Conservation (phyloP, 2,888 invertebrate genomes). For the Ariolimax columbianus region DNA sequence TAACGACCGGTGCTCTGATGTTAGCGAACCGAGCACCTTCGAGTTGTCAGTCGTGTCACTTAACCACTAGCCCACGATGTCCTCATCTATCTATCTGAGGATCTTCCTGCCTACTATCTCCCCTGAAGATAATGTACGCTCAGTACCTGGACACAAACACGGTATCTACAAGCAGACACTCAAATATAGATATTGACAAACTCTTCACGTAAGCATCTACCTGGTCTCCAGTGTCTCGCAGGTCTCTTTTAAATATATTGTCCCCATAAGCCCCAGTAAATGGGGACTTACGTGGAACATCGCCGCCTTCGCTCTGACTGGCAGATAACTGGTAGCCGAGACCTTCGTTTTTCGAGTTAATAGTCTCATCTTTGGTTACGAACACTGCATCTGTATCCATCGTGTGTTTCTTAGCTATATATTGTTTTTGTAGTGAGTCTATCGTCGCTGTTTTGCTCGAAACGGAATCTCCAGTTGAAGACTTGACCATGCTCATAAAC, state of each 20-base stretch:
- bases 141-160: too few species aligned
- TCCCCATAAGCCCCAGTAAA: background rate
- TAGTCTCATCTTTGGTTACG: background rate
- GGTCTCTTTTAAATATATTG: background rate
- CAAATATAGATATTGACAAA: background rate
- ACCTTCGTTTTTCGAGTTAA: background rate
- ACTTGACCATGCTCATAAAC: background rate
- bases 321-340: background rate
- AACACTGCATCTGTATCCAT: background rate
- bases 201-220: background rate
- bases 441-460: background rate
- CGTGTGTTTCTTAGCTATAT: background rate
- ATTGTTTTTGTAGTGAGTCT: slow-evolving; percentile 6
- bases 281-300: background rate
- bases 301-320: background rate
- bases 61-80: too few species aligned
- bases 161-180: too few species aligned
- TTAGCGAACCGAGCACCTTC: too few species aligned
- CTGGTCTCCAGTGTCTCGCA: background rate
- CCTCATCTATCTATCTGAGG: too few species aligned
- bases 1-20: too few species aligned
- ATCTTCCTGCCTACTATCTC: too few species aligned
- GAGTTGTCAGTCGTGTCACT: too few species aligned
- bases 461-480: background rate
- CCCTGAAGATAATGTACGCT: too few species aligned